phyloP scores from a whole-genome alignment of 2,888 invertebrate species.

The Poecilobothrus nobilitatus region DNA sequence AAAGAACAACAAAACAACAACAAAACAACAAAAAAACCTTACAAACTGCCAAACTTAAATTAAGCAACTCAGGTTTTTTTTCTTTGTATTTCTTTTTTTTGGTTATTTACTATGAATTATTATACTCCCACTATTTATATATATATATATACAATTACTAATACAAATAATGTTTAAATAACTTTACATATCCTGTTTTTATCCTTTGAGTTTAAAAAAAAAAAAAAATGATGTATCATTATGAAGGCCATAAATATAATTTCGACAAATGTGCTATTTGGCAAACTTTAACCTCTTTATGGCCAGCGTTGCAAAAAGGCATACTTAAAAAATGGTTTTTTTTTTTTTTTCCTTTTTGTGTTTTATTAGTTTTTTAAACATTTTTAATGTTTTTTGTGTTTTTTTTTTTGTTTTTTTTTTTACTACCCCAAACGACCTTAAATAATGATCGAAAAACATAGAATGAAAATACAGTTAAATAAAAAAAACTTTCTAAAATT shows the following conservation, averaged over 20 bases:
- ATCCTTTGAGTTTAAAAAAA: background rate
- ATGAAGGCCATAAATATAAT: constrained; percentile 10
- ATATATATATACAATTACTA: background rate
- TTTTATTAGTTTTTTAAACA: background rate
- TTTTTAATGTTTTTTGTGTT: too few species aligned
- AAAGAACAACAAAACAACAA: too few species aligned
- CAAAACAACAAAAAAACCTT: too few species aligned
- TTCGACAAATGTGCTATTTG: constrained; percentile 8
- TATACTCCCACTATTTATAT: too few species aligned
- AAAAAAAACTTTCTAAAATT: too few species aligned
- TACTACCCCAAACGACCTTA: too few species aligned
- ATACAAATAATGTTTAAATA: background rate
- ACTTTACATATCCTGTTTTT: background rate
- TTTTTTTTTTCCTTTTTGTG: background rate
- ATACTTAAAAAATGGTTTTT: background rate
- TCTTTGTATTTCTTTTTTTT: too few species aligned
- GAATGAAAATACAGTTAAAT: too few species aligned
- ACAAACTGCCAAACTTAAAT: background rate
- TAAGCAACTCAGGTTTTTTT: too few species aligned
- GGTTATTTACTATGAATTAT: too few species aligned
- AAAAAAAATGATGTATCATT: constrained; percentile 8
- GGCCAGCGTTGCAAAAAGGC: background rate
- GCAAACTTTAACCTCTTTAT: constrained; percentile 10
- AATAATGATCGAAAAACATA: too few species aligned
- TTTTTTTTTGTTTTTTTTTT: too few species aligned